Base-by-base conservation (phyloP, 2,888 invertebrate genomes). In the Acanthosepion lycidas region DNA sequence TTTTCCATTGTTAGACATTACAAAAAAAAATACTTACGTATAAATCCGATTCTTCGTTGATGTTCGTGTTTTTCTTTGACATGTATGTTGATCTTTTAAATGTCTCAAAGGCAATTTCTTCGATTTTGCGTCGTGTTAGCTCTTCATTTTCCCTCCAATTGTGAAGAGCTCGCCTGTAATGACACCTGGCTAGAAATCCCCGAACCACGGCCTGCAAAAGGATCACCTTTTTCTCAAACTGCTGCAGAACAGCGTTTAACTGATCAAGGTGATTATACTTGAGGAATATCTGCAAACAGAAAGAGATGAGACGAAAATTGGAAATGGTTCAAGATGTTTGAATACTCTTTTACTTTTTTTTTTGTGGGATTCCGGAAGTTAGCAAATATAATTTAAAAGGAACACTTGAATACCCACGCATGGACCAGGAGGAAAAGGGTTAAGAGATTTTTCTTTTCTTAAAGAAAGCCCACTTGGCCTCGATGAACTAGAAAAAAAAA, bases 131-230 rank as follows among this genome's bases (percentile, higher is more conserved):
- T 51, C 94, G 94, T 23, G 94, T 94, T 18, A 94, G 26, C 48
- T 95, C 94, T 59, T 64, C 94, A 20, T 91, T 94, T 42, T 95
- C 92, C 20, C 95, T 95, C 49, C 94, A 94, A 23, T 59, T 92
- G 33, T 64, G 92, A 33, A 94, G 94, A 33, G 91, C n/a, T 28
- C 95, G 95, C 42, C 94, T 59, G 93, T 94, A 94, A 15, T 94
- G 95, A 28, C 94, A 94, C 28, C 96, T 95, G 49, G 95, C 95
- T 4, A 95, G 95, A 94, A 94, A 95, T 5, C 96, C 96, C n/a
- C 96, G 94, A 12, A 96, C 95, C 26, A 94, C 94, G 42, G 95
- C 95, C 95, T 96, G 96, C 26, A 96, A 94, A 15, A 95, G 64
- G 49, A 94, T 95, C 42, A 95, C 95, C 59, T 96, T 95, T 78